These are phyloP conservation scores for Ormyrus nitidulus DNA, from an alignment of 2,888 invertebrate species.

Conservation along the genomic window DNA sequence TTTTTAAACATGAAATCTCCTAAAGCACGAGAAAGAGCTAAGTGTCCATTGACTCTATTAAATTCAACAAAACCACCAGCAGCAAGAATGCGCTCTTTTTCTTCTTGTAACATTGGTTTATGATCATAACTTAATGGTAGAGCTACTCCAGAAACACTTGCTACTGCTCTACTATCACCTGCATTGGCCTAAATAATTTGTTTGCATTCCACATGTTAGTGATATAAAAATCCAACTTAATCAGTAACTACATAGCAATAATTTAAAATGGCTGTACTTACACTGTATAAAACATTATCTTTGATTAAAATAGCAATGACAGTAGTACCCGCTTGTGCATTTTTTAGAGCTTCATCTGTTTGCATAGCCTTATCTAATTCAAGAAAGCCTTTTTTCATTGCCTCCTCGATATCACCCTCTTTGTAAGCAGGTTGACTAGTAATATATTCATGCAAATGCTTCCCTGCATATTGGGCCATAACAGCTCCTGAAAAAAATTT, in stretches of 20 bases:
- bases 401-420: slow-evolving; percentile 88
- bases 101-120: slow-evolving; percentile 93
- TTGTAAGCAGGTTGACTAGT: slow-evolving; percentile 88
- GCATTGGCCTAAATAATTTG: slow-evolving; percentile 85
- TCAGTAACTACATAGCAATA: neutral
- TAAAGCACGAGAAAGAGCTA: slow-evolving; percentile 95
- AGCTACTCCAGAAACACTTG: slow-evolving; percentile 87
- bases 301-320: slow-evolving; percentile 92
- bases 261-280: slow-evolving; percentile 72
- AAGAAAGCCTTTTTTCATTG: slow-evolving; percentile 91
- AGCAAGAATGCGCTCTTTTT: slow-evolving; percentile 91
- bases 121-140: slow-evolving; percentile 90
- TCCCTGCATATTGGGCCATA: slow-evolving; percentile 96
- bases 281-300: slow-evolving; percentile 90
- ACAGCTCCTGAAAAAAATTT: slow-evolving; percentile 81
- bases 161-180: slow-evolving; percentile 97
- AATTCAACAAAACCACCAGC: slow-evolving; percentile 99
- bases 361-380: slow-evolving; percentile 96
- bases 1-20: slow-evolving; percentile 98
- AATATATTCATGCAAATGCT: slow-evolving; percentile 95
- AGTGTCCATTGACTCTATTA: slow-evolving; percentile 98
- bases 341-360: slow-evolving; percentile 89
- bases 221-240: slow-evolving; percentile 5
- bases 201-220: neutral
- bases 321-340: slow-evolving; percentile 96